Evolutionary conservation across 92 coral and sea anemone species (phyloP).

Genomic region (Palythoa grandis): DNA sequence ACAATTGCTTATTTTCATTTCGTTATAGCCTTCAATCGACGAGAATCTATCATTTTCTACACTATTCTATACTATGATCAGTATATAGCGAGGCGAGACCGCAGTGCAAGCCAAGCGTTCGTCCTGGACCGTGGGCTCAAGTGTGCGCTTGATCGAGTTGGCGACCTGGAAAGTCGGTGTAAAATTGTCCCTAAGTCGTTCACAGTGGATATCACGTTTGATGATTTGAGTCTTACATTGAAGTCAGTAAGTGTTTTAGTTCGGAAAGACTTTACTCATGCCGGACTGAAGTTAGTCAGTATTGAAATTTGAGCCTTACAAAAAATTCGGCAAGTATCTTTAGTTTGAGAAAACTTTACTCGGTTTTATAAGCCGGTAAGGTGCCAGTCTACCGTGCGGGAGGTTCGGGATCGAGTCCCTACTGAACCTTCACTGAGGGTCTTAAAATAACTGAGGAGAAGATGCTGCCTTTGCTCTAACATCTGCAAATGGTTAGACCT

Average conservation of each 20-base stretch:
- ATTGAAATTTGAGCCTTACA: too few species aligned
- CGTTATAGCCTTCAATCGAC: slow-evolving; percentile 8
- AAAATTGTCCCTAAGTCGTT: slow-evolving; percentile 43
- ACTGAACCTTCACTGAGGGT: too few species aligned
- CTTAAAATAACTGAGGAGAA: too few species aligned
- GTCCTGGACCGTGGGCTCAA: neutral
- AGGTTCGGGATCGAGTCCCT: too few species aligned
- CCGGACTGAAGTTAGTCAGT: too few species aligned
- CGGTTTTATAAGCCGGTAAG: too few species aligned
- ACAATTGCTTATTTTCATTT: neutral
- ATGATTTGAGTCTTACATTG: slow-evolving; percentile 48
- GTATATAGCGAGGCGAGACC: slow-evolving; percentile 1
- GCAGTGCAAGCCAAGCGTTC: slow-evolving; percentile 8
- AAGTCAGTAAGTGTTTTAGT: slow-evolving; percentile 44
- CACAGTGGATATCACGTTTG: slow-evolving; percentile 57
- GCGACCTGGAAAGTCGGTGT: neutral
- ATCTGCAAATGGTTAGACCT: too few species aligned
- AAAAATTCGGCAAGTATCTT: too few species aligned
- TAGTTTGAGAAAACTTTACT: neutral
- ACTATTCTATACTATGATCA: neutral
- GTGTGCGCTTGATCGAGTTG: slow-evolving; percentile 10
- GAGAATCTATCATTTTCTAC: neutral
- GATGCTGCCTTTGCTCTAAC: too few species aligned
- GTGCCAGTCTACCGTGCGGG: too few species aligned
- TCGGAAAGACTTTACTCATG: neutral